Evolutionary conservation across 2,888 invertebrate species (phyloP).

Genomic region (Holacanthella duospinosa): DNA sequence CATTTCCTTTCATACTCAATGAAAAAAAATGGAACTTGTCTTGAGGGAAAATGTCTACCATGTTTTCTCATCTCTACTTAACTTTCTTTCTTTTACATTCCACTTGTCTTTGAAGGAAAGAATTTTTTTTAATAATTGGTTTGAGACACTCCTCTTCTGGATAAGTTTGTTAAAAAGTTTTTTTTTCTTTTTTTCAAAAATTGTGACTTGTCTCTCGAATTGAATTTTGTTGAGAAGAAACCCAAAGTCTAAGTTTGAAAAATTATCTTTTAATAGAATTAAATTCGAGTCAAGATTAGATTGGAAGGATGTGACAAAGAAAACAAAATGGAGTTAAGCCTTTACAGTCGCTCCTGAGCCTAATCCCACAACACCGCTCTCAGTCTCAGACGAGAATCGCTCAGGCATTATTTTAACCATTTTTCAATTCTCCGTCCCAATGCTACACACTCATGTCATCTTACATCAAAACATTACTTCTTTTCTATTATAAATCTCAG

Average conservation of each 20-base stretch:
- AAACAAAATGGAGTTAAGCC: neutral
- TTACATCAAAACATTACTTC: no score
- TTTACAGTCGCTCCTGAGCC: no score
- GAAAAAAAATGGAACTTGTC: no score
- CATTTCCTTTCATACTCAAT: conserved; percentile 1
- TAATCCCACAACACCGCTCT: no score
- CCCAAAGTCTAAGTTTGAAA: neutral
- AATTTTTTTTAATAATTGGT: neutral
- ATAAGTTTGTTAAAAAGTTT: neutral
- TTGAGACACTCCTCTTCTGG: neutral
- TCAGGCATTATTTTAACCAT: neutral
- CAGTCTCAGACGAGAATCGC: neutral
- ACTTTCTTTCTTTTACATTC: neutral
- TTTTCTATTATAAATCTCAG: no score
- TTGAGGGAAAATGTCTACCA: no score
- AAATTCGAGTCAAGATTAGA: neutral
- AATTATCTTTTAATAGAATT: conserved; percentile 1
- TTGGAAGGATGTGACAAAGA: neutral
- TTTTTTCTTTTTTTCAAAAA: no score
- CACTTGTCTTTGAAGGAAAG: neutral
- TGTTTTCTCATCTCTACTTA: neutral
- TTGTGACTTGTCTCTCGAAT: neutral
- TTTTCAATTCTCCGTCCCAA: neutral
- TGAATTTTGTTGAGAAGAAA: neutral
- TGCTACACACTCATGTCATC: no score